Conservation (phyloP, 2,888 invertebrate species). For the Stenodera caucasica region DNA sequence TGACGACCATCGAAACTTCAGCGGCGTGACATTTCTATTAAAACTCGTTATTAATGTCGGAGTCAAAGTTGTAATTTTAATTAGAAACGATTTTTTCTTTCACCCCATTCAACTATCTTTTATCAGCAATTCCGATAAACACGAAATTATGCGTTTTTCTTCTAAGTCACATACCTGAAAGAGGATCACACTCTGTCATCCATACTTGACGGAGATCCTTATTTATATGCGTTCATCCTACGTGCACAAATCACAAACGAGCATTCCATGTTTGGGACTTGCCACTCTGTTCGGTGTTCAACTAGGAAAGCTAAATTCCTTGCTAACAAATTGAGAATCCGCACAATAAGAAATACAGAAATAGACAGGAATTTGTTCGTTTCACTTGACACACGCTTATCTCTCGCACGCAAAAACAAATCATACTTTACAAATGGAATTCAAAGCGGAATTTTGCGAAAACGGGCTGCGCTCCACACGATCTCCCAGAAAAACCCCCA, state of each 20-base stretch:
- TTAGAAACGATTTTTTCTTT: background rate
- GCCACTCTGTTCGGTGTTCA: slow-evolving; percentile 13
- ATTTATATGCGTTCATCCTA: slow-evolving; percentile 44
- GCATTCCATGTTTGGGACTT: slow-evolving; percentile 36
- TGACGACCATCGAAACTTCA: slow-evolving; percentile 10
- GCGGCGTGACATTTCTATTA: slow-evolving; percentile 17
- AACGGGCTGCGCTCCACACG: too few relatives aligned
- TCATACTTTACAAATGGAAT: slow-evolving; percentile 29
- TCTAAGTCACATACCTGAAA: slow-evolving; percentile 33
- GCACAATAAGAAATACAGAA: slow-evolving; percentile 32
- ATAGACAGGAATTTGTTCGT: background rate
- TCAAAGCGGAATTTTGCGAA: too few relatives aligned
- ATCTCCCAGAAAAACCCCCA: too few relatives aligned
- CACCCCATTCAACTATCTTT: background rate
- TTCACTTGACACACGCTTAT: slow-evolving; percentile 10
- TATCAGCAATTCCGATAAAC: too few relatives aligned
- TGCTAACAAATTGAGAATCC: slow-evolving; percentile 33
- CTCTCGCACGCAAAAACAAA: slow-evolving; percentile 18
- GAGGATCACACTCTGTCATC: slow-evolving; percentile 45
- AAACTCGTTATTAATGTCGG: slow-evolving; percentile 9
- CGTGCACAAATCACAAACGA: slow-evolving; percentile 37
- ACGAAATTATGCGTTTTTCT: slow-evolving; percentile 25
- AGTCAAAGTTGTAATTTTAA: background rate
- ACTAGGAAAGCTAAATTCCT: slow-evolving; percentile 33
- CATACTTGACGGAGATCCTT: slow-evolving; percentile 42